A percentile compares a stretch with the other conserved stretches of the same genome.
These are phyloP conservation scores for Caligus rogercresseyi DNA, from an alignment of 1,140 invertebrate genomes.

Conservation along the genomic window DNA sequence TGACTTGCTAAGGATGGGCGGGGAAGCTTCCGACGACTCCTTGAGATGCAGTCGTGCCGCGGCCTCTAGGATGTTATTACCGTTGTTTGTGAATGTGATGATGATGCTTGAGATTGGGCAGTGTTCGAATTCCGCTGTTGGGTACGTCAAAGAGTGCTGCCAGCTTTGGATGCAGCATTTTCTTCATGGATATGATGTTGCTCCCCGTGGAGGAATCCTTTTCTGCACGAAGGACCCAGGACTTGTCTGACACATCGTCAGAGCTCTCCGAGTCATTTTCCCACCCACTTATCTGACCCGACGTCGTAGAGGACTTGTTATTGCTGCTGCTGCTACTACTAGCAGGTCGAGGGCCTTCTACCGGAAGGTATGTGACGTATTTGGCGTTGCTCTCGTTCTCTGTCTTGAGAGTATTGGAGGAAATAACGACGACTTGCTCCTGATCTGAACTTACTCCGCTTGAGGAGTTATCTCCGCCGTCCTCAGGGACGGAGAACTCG, in stretches of 20 bases:
- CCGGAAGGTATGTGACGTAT: slow-evolving; percentile 24
- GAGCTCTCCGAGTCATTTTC: slow-evolving; percentile 27
- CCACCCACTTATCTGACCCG: slow-evolving; percentile 24
- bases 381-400: slow-evolving; percentile 29
- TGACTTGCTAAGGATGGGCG: neutral
- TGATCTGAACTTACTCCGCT: slow-evolving; percentile 69
- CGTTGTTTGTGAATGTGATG: slow-evolving; percentile 21
- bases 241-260: slow-evolving; percentile 29
- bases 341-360: neutral
- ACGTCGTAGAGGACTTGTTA: slow-evolving; percentile 27
- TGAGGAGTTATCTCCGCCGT: slow-evolving; percentile 63
- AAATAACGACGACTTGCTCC: slow-evolving; percentile 29
- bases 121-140: slow-evolving; percentile 17
- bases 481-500: slow-evolving; percentile 40
- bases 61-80: slow-evolving; percentile 1
- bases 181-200: slow-evolving; percentile 12
- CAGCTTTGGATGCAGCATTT: slow-evolving; percentile 16
- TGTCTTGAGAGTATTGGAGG: slow-evolving; percentile 26
- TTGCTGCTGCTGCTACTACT: neutral
- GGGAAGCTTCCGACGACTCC: slow-evolving; percentile 20
- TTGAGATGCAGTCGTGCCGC: slow-evolving; percentile 7
- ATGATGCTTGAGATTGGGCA: slow-evolving; percentile 21
- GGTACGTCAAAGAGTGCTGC: slow-evolving; percentile 7
- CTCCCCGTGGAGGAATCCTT: slow-evolving; percentile 19
- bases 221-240: slow-evolving; percentile 27